These are phyloP conservation scores for Limnephilus rhombicus DNA, from an alignment of 2,888 invertebrate genomes.

Conservation along the genomic window DNA sequence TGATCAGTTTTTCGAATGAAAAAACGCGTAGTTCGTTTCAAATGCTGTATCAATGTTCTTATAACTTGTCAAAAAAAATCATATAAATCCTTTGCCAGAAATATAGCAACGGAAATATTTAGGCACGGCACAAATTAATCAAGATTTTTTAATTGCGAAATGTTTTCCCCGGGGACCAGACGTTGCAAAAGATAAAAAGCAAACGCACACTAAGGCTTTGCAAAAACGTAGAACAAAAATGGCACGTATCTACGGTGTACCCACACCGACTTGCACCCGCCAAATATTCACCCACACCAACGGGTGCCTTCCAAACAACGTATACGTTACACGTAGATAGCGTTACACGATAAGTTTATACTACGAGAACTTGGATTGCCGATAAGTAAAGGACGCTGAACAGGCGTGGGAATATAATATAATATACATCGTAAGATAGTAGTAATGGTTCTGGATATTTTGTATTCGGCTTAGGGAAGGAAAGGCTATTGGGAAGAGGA, in stretches of 20 bases:
- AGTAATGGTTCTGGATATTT: too few relatives aligned
- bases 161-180: constrained; percentile 36
- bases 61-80: not conserved
- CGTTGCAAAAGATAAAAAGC: constrained; percentile 40
- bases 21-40: too few relatives aligned
- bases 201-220: constrained; percentile 18
- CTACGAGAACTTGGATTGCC: not conserved
- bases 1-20: not conserved
- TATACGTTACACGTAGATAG: constrained; percentile 17
- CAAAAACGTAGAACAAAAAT: constrained; percentile 32
- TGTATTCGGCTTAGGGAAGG: too few relatives aligned
- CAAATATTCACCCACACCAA: constrained; percentile 18
- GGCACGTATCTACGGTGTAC: constrained; percentile 22
- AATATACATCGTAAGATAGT: not conserved
- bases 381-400: not conserved
- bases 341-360: not conserved
- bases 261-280: not conserved
- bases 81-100: not conserved
- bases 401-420: not conserved
- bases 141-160: constrained; percentile 43
- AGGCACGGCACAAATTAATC: not conserved
- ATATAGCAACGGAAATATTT: not conserved
- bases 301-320: not conserved
- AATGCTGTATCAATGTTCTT: not conserved
- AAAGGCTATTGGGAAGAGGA: too few relatives aligned